Conservation (phyloP, 2,888 invertebrate species). For the Hirtodrosophila confusa region DNA sequence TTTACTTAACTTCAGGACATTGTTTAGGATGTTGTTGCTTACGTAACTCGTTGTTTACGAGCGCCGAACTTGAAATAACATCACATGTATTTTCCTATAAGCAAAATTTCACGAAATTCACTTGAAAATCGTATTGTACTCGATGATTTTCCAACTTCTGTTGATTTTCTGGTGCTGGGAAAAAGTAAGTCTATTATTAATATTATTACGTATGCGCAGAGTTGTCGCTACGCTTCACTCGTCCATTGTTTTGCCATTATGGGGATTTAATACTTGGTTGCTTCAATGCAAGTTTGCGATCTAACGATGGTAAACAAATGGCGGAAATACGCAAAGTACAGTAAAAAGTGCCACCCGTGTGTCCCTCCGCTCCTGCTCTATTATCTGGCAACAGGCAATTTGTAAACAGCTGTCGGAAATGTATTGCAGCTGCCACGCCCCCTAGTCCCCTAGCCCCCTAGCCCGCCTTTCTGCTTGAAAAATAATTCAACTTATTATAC, state of each 20-base stretch:
- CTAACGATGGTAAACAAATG: constrained; percentile 53
- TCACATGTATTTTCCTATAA: too few species aligned
- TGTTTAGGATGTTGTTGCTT: too few species aligned
- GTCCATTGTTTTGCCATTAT: constrained; percentile 2
- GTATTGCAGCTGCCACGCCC: constrained; percentile 27
- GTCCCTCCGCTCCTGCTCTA: neutral
- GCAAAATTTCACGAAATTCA: too few species aligned
- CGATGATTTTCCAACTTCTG: too few species aligned
- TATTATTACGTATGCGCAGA: constrained; percentile 11
- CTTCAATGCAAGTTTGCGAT: constrained; percentile 41
- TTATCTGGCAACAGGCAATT: constrained; percentile 24
- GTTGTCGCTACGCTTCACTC: neutral
- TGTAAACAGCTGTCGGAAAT: constrained; percentile 52
- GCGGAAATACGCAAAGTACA: constrained; percentile 46
- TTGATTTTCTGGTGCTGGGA: too few species aligned
- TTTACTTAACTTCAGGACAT: too few species aligned
- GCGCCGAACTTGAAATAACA: too few species aligned
- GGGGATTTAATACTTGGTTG: constrained; percentile 38
- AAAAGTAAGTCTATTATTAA: constrained; percentile 1
- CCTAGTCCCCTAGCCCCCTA: too few species aligned
- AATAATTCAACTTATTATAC: constrained; percentile 40
- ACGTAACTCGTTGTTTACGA: too few species aligned
- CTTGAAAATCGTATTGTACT: too few species aligned
- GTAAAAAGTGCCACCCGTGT: constrained; percentile 6
- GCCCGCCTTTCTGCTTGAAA: constrained; percentile 21